Conservation (phyloP, 92 coral and sea anemone species). For the Palythoa caribaeorum region DNA sequence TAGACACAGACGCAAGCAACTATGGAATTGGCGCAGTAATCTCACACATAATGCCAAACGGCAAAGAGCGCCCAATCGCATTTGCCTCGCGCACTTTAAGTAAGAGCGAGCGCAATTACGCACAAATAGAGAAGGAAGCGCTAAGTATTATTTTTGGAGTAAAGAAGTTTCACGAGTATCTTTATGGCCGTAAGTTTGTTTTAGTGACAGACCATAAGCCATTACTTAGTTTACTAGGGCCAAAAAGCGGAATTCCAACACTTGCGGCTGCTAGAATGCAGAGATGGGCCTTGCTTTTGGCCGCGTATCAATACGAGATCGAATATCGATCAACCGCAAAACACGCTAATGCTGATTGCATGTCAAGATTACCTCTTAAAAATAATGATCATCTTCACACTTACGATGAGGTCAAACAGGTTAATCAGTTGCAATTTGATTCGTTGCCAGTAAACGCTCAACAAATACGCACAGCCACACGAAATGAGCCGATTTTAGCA, state of each 20-base stretch:
- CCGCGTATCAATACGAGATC: neutral
- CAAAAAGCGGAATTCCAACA: slow-evolving; percentile 51
- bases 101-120: slow-evolving; percentile 54
- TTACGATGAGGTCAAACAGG: neutral
- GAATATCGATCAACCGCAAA: neutral
- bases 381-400: neutral
- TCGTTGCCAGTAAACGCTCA: neutral
- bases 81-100: slow-evolving; percentile 60
- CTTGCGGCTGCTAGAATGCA: slow-evolving; percentile 55
- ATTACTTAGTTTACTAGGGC: slow-evolving; percentile 42
- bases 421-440: neutral
- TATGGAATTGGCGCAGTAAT: slow-evolving; percentile 62
- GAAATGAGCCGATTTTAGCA: slow-evolving; percentile 14
- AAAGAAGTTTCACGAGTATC: slow-evolving; percentile 48
- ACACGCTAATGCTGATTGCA: neutral
- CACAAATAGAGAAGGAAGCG: slow-evolving; percentile 61
- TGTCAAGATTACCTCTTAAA: neutral
- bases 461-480: slow-evolving; percentile 27
- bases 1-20: slow-evolving; percentile 51
- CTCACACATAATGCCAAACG: slow-evolving; percentile 53
- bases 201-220: slow-evolving; percentile 56
- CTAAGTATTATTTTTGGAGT: slow-evolving; percentile 35
- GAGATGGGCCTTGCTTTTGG: neutral
- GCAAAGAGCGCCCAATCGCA: slow-evolving; percentile 66
- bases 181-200: slow-evolving; percentile 45